Percentiles rank a stretch among this genome's conserved stretches.
Evolutionary conservation across 2,797 vertebrate species (phyloP).

Genomic region (Cetoscarus ocellatus): DNA sequence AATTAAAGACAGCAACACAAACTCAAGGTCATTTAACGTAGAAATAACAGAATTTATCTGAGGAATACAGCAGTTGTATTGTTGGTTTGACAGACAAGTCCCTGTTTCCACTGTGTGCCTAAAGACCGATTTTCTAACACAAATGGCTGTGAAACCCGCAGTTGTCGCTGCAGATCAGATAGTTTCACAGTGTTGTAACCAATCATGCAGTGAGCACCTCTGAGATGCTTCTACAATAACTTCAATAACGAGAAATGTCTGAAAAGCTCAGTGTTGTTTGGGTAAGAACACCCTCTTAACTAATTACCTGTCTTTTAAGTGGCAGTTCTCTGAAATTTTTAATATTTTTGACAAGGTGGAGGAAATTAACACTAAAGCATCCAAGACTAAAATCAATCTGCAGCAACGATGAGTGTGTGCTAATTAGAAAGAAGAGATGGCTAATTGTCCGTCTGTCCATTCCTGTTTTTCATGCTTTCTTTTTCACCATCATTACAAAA

Average conservation of each 20-base stretch:
- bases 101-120: neutral
- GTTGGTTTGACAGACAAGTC: conserved; percentile 5
- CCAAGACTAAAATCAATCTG: conserved; percentile 52
- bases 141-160: neutral
- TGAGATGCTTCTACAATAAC: conserved; percentile 1
- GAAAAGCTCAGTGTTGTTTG: conserved; percentile 4
- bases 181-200: neutral
- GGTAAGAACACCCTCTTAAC: conserved; percentile 8
- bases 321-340: neutral
- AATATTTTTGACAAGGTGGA: conserved; percentile 33
- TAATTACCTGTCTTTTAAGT: conserved; percentile 21
- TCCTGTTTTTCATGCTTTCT: conserved; percentile 1
- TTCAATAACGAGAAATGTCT: conserved; percentile 24
- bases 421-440: conserved; percentile 64
- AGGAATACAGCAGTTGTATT: neutral
- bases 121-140: neutral
- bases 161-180: conserved; percentile 3
- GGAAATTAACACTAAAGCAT: conserved; percentile 33
- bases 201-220: conserved; percentile 1
- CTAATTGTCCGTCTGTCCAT: conserved; percentile 11
- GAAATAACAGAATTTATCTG: neutral
- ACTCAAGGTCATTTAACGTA: no score
- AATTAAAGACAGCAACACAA: no score
- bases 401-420: conserved; percentile 24
- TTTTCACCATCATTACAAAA: neutral